Base-by-base conservation (phyloP, 2,888 invertebrate genomes). In the Drosophila crucigera region DNA sequence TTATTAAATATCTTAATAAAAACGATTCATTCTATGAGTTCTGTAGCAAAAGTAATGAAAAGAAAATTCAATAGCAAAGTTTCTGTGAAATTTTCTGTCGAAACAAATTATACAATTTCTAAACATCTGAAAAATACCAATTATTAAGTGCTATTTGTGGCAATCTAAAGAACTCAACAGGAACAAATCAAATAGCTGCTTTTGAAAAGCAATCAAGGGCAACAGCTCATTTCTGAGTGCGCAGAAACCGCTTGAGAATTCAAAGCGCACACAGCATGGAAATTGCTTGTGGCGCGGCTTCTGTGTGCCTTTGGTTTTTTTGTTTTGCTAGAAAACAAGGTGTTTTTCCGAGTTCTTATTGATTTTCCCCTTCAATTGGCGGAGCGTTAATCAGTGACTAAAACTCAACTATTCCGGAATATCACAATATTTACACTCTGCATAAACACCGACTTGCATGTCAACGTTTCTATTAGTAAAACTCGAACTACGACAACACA, bases 391-490 rank as follows among this genome's bases (percentile, higher is more conserved):
- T 60, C 70, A 59, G 59, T 55, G 54, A 59, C 41, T 55, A 52
- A 11, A 49, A 52, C 50, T 61, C 16, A 39, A 11, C 31, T 22
- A 31, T 58, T 30, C 14, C 5, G 16, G 28, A 35, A 43, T 62
- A 49, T 71, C 64, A 68, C 52, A 59, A 62, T 78, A 66, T 60
- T 50, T 49, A 49, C 58, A 59, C 14, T 25, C 70, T 35, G 65
- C 59, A 66, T 77, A 73, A 77, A 66, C 77, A 60, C 63, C 25
- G 50, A 28, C 50, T 64, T 35, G 71, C 76, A 64, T 79, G 79
- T 72, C 72, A 68, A 65, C 65, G 59, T 59, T 67, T 76, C 65
- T 71, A 73, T 73, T 70, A 64, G 62, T 58, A 55, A 54, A 50
- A 28, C 60, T 67, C 39, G 14, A 62, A 71, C 63, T 68, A 65